Conservation (phyloP, 1,140 invertebrate species). For the Myzus persicae region DNA sequence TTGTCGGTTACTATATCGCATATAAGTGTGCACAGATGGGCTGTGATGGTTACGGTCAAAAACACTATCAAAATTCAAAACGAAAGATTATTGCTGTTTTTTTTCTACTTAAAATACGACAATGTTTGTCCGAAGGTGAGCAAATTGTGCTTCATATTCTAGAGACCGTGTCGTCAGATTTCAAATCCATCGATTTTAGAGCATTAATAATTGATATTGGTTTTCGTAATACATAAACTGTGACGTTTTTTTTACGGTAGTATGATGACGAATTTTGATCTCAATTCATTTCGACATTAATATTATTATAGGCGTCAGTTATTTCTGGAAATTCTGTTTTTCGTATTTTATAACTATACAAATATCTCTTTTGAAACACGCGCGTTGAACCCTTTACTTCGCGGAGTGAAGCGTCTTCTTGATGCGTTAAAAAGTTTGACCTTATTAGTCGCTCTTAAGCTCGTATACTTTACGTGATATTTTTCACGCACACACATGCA, state of each 20-base stretch:
- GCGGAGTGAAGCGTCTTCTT: neutral
- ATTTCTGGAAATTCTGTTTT: neutral
- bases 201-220: neutral
- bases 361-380: neutral
- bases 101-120: neutral
- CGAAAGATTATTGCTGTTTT: neutral
- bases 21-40: neutral
- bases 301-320: neutral
- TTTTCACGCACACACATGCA: slow-evolving; percentile 26
- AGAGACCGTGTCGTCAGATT: neutral
- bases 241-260: neutral
- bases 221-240: neutral
- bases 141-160: neutral
- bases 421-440: slow-evolving; percentile 32
- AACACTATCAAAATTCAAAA: neutral
- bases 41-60: neutral
- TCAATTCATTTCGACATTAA: neutral
- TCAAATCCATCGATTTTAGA: neutral
- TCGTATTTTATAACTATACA: neutral
- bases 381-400: neutral
- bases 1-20: neutral
- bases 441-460: slow-evolving; percentile 32
- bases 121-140: neutral
- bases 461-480: slow-evolving; percentile 37
- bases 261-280: neutral